Base-by-base conservation (phyloP, 2,113 vertebrate genomes). In the Anolis sagrei region DNA sequence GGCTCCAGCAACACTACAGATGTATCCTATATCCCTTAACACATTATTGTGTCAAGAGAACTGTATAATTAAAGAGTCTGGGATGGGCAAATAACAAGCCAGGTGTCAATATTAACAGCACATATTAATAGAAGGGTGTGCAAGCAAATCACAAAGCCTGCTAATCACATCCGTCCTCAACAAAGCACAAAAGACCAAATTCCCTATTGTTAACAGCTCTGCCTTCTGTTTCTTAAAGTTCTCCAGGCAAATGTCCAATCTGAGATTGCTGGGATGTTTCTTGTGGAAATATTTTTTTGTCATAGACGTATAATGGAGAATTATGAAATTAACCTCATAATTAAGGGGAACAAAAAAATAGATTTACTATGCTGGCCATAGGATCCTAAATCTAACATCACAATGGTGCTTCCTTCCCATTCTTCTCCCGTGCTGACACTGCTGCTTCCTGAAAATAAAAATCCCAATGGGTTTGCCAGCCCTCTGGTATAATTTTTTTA, bases 261-360 rank as follows among this genome's bases (percentile, higher is more conserved):
- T 68, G n/a, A 85, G 72, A 72, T 78, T 32, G 39, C 76, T 69
- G n/a, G 69, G 51, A 54, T 0, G 0, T 29, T 81, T 84, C 5
- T 79, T 54, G 48, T 44, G 54, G 4, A 74, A 39, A 39, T 0
- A 32, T 39, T 72, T 61, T 72, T 61, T 58, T 18, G n/a, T 80
- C 73, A 76, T 75, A 86, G 36, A 91, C 79, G 27, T 86, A 23
- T 16, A 36, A 84, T 76, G 51, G 79, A 48, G 7, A 90, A 72
- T 39, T 78, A 36, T 86, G 86, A 90, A 66, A 64, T 1, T 64
- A 83, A 5, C 13, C 44, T 7, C 21, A 39, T 36, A 61, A 70
- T 49, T 77, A 72, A 61, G 4, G 72, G 39, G 77, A 51, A 76
- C 7, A 49, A 76, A 49, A 51, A 48, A 76, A 51, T 27, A 76